phyloP scores from a whole-genome alignment of 2,113 vertebrate genomes.

The Maccullochella peelii region DNA sequence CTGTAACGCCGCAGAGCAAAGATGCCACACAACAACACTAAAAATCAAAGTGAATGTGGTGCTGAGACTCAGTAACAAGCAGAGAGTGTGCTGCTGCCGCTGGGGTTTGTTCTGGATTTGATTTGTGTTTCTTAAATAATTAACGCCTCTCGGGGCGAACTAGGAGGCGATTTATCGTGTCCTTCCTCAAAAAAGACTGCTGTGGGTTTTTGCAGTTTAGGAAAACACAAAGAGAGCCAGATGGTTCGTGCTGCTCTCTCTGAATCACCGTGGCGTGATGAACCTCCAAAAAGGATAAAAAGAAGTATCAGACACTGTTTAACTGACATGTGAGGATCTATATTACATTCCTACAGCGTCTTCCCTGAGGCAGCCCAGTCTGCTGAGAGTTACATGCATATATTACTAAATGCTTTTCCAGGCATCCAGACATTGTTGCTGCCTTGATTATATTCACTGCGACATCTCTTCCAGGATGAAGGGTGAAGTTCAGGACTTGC shows the following conservation, averaged over 20 bases:
- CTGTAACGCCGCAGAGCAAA: background rate
- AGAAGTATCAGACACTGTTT: background rate
- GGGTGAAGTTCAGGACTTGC: no score
- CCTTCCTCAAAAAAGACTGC: constrained; percentile 40
- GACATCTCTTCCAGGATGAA: background rate
- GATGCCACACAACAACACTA: background rate
- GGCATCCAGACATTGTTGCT: no score
- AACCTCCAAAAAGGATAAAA: background rate
- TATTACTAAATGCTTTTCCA: no score
- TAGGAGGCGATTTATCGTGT: constrained; percentile 38
- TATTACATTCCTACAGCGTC: background rate
- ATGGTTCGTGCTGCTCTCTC: constrained; percentile 12
- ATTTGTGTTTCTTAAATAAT: constrained; percentile 68
- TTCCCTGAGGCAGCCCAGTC: background rate
- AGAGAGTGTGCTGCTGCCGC: constrained; percentile 29
- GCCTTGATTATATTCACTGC: background rate
- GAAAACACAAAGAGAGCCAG: constrained; percentile 32
- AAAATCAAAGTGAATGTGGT: constrained; percentile 24
- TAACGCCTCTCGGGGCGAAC: constrained; percentile 40
- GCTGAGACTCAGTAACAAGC: constrained; percentile 43
- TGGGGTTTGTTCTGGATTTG: constrained; percentile 34
- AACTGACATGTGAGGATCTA: background rate
- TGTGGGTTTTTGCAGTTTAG: constrained; percentile 42
- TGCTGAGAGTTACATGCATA: background rate
- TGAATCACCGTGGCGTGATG: background rate